phyloP scores from a whole-genome alignment of 2,888 invertebrate species.

The Conus canariensis region DNA sequence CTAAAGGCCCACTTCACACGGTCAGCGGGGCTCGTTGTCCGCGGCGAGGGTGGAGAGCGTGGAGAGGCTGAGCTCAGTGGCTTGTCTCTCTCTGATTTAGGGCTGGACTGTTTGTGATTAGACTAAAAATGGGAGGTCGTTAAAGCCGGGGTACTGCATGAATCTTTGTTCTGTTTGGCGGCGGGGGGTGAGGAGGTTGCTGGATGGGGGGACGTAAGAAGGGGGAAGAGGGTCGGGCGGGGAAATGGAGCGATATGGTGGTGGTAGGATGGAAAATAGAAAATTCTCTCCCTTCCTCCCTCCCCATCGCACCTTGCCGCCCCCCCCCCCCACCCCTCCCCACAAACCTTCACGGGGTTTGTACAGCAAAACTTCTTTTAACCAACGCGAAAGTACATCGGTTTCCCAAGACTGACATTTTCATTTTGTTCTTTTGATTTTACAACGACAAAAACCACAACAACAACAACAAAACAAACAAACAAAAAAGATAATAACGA shows the following conservation, averaged over 20 bases:
- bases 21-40: background rate
- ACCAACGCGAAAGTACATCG: too few species aligned
- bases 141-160: too few species aligned
- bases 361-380: too few species aligned
- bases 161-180: background rate
- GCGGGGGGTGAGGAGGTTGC: background rate
- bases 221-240: too few species aligned
- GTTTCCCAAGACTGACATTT: too few species aligned
- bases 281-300: background rate
- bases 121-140: background rate
- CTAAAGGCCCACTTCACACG: background rate
- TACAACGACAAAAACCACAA: too few species aligned
- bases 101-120: conserved; percentile 31
- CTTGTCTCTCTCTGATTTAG: conserved; percentile 23
- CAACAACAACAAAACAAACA: too few species aligned
- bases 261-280: too few species aligned
- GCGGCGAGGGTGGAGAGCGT: background rate
- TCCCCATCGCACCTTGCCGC: background rate
- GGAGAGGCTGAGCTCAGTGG: background rate
- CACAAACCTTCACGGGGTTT: background rate
- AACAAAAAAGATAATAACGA: too few species aligned
- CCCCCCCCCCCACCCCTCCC: background rate
- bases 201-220: background rate
- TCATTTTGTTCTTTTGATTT: too few species aligned
- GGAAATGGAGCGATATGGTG: too few species aligned